A percentile compares a stretch with the other conserved stretches of the same genome.
These are phyloP conservation scores for Eulimnadia texana DNA, from an alignment of 1,140 invertebrate species.

Conservation along the genomic window DNA sequence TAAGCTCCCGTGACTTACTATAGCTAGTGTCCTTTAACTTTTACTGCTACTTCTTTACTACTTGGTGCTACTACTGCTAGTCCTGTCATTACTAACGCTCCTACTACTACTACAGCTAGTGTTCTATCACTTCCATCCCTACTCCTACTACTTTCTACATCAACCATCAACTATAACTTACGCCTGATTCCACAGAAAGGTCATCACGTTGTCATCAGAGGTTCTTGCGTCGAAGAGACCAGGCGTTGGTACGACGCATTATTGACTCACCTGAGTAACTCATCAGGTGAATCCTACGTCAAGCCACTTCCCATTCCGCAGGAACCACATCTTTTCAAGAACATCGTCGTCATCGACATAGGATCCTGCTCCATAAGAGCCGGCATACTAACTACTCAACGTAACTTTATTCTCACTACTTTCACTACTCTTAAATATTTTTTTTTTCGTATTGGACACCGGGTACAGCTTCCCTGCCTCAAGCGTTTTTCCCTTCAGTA, in stretches of 20 bases:
- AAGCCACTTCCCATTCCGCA: constrained; percentile 31
- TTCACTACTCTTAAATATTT: background rate
- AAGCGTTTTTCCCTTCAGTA: constrained; percentile 42
- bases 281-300: constrained; percentile 29
- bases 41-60: too few relatives aligned
- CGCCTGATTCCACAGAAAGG: constrained; percentile 30
- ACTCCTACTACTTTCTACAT: background rate
- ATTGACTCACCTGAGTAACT: constrained; percentile 38
- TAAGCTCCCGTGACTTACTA: too few relatives aligned
- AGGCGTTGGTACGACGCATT: constrained; percentile 37
- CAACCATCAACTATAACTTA: background rate
- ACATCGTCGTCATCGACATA: constrained; percentile 39
- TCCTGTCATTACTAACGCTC: too few relatives aligned
- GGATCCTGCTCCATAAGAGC: constrained; percentile 42
- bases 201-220: constrained; percentile 37
- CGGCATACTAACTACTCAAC: constrained; percentile 38
- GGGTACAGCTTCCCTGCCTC: constrained; percentile 36
- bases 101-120: too few relatives aligned
- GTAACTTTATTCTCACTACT: constrained; percentile 24
- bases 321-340: constrained; percentile 26
- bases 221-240: constrained; percentile 32
- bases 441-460: background rate
- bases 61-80: too few relatives aligned
- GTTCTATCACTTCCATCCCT: background rate
- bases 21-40: too few relatives aligned